Evolutionary conservation across 2,888 invertebrate species (phyloP).

Genomic region (Scotopteryx bipunctaria): DNA sequence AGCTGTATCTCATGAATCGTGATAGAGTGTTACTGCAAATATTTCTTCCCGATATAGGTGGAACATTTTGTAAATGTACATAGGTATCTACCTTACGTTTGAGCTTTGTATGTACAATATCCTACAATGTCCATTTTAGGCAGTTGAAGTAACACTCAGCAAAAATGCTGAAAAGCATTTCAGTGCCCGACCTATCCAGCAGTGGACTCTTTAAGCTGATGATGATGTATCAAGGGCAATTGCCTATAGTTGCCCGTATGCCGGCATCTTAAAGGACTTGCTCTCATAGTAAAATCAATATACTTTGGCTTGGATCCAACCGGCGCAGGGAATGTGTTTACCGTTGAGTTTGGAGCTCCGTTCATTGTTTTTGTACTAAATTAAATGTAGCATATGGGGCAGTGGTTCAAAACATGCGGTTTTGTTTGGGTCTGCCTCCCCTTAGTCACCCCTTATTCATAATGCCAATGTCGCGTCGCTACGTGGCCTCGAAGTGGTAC

Average conservation of each 20-base stretch:
- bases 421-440: neutral
- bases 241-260: slow-evolving; percentile 1
- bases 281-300: slow-evolving; percentile 52
- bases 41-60: no score
- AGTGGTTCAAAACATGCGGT: slow-evolving; percentile 15
- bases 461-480: neutral
- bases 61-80: no score
- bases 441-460: neutral
- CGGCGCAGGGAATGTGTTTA: slow-evolving; percentile 51
- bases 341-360: slow-evolving; percentile 46
- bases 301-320: slow-evolving; percentile 50
- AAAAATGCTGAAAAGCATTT: no score
- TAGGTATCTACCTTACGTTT: no score
- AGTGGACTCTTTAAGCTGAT: no score
- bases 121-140: no score
- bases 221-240: no score
- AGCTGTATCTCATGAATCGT: no score
- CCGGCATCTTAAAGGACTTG: slow-evolving; percentile 17
- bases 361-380: slow-evolving; percentile 56
- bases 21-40: no score
- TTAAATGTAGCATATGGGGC: slow-evolving; percentile 44
- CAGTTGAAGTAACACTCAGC: no score
- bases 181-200: no score
- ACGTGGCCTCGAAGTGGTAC: neutral
- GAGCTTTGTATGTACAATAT: no score